phyloP scores from a whole-genome alignment of 2,888 invertebrate species.

The Augiades crinisus region DNA sequence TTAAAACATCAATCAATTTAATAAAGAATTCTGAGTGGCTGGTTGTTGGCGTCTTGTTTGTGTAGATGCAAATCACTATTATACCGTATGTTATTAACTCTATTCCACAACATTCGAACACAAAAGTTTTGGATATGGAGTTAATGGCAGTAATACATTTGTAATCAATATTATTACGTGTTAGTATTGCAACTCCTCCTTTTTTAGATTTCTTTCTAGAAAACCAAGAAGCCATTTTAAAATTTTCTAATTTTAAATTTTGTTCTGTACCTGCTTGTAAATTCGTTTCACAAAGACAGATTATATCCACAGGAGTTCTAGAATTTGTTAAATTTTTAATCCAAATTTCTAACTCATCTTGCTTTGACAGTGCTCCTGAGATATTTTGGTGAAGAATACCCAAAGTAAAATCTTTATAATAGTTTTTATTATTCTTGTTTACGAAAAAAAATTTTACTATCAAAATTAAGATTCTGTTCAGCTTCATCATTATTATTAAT shows the following conservation, averaged over 20 bases:
- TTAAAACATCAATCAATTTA: not conserved
- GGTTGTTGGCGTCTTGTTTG: not conserved
- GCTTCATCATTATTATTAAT: too few relatives aligned
- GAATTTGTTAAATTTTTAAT: not conserved
- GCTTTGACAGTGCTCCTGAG: not conserved
- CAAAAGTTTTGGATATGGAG: not conserved
- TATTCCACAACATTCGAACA: not conserved
- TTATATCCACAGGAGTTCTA: not conserved
- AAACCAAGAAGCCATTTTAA: not conserved
- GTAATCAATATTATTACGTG: not conserved
- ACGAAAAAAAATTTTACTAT: too few relatives aligned
- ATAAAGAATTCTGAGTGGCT: not conserved
- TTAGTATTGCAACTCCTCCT: not conserved
- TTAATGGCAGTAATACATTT: not conserved
- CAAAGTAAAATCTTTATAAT: too few relatives aligned
- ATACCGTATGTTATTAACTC: not conserved
- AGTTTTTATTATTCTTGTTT: not conserved
- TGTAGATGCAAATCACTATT: not conserved
- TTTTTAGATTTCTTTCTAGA: conserved; percentile 1
- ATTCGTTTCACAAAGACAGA: not conserved
- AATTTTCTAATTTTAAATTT: not conserved
- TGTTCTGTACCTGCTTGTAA: not conserved
- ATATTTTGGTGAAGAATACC: not conserved
- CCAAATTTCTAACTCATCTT: not conserved
- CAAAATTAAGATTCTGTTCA: too few relatives aligned